Evolutionary conservation across 2,797 vertebrate genomes (phyloP).

Genomic region (Pitangus sulphuratus): DNA sequence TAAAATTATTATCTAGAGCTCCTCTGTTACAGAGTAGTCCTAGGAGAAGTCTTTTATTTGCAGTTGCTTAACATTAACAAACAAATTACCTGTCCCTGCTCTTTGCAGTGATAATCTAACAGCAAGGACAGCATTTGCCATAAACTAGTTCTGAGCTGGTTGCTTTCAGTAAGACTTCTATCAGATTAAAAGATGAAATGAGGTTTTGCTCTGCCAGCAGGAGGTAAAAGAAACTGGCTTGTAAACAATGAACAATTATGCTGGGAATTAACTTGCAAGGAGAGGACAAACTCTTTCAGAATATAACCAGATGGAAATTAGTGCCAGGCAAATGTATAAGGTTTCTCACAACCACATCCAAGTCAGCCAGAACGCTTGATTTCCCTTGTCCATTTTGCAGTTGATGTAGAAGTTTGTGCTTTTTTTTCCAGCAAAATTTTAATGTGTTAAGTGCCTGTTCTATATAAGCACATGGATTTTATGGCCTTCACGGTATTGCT

Average conservation of each 20-base stretch:
- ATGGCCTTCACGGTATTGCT: slow-evolving; percentile 6
- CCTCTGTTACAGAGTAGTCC: not conserved
- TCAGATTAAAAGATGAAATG: not conserved
- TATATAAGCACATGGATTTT: slow-evolving; percentile 56
- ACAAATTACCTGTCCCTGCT: not conserved
- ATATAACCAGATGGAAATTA: not conserved
- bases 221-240: not conserved
- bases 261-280: slow-evolving; percentile 23
- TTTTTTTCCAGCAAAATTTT: slow-evolving; percentile 30
- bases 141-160: not conserved
- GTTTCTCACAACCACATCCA: not conserved
- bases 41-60: not conserved
- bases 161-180: slow-evolving; percentile 19
- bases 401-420: slow-evolving; percentile 10
- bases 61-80: not conserved
- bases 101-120: not conserved
- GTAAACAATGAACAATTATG: not conserved
- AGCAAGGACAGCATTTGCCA: not conserved
- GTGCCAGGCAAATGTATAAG: not conserved
- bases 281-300: not conserved
- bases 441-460: slow-evolving; percentile 8
- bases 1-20: not conserved
- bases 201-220: slow-evolving; percentile 2
- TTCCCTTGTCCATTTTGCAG: not conserved
- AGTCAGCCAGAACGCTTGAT: not conserved